Conservation (phyloP, 2,888 invertebrate species). For the Tenthredo mesomela region DNA sequence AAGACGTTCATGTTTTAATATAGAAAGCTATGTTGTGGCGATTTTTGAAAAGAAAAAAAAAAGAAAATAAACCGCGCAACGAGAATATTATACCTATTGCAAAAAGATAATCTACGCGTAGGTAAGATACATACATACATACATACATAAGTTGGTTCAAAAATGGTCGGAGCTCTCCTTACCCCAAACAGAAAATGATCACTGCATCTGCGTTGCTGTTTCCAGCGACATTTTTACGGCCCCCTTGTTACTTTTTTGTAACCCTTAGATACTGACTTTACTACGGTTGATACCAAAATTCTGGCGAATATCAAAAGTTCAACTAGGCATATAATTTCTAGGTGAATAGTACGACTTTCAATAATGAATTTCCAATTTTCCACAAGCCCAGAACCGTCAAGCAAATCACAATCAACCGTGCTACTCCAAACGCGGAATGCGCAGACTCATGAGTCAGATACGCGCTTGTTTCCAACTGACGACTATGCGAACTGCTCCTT, state of each 20-base stretch:
- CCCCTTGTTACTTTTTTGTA: constrained; percentile 59
- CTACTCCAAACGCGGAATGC: constrained; percentile 39
- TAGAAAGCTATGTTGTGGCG: not conserved
- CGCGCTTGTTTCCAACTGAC: constrained; percentile 20
- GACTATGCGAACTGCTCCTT: not conserved
- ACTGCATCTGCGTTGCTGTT: constrained; percentile 73
- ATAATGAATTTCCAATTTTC: constrained; percentile 42
- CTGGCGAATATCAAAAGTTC: not conserved
- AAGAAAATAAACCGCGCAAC: not conserved
- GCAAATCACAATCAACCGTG: constrained; percentile 48
- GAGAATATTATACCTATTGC: not conserved
- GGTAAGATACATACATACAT: constrained; percentile 2
- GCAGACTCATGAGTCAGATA: constrained; percentile 40
- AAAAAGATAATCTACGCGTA: constrained; percentile 40
- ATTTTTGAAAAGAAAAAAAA: not conserved
- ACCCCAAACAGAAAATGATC: constrained; percentile 62
- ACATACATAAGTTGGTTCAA: constrained; percentile 22
- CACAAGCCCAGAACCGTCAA: constrained; percentile 26
- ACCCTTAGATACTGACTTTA: constrained; percentile 42
- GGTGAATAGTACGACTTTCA: constrained; percentile 14
- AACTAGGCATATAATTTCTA: constrained; percentile 18
- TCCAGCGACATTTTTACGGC: constrained; percentile 75
- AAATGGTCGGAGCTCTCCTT: constrained; percentile 48
- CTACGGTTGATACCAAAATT: not conserved
- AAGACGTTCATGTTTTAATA: not conserved